Evolutionary conservation across 64 coral and sea anemone genomes (phyloP).

Genomic region (Trachythela sp.): DNA sequence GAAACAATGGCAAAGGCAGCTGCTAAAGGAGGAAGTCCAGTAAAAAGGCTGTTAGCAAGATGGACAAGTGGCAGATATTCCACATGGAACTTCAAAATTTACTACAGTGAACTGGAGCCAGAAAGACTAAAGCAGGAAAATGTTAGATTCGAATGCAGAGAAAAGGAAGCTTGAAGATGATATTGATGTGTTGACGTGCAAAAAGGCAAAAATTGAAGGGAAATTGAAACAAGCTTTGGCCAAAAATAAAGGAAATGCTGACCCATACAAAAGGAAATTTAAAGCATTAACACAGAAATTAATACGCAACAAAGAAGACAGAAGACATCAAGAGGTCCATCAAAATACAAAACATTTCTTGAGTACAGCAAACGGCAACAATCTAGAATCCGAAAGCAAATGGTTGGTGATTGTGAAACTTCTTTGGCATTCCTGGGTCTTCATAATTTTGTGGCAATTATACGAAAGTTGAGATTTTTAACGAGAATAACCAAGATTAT

Average conservation of each 20-base stretch:
- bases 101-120: neutral
- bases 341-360: slow-evolving; percentile 15
- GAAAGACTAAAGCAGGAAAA: neutral
- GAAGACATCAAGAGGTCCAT: slow-evolving; percentile 18
- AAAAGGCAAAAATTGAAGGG: neutral
- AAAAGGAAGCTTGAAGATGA: slow-evolving; percentile 24
- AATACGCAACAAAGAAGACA: slow-evolving; percentile 6
- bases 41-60: neutral
- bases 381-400: neutral
- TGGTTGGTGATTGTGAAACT: neutral
- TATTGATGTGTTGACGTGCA: neutral
- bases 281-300: neutral
- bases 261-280: slow-evolving; percentile 3
- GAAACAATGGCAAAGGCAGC: neutral
- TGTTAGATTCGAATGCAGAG: neutral
- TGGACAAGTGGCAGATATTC: neutral
- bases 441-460: slow-evolving; percentile 14
- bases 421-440: slow-evolving; percentile 22
- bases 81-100: neutral
- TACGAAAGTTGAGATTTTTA: slow-evolving; percentile 17
- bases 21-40: neutral
- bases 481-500: neutral
- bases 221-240: neutral
- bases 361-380: slow-evolving; percentile 8
- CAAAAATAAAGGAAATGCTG: neutral